Base-by-base conservation (phyloP, 2,888 invertebrate species). In the Phrixothrix hirtus region DNA sequence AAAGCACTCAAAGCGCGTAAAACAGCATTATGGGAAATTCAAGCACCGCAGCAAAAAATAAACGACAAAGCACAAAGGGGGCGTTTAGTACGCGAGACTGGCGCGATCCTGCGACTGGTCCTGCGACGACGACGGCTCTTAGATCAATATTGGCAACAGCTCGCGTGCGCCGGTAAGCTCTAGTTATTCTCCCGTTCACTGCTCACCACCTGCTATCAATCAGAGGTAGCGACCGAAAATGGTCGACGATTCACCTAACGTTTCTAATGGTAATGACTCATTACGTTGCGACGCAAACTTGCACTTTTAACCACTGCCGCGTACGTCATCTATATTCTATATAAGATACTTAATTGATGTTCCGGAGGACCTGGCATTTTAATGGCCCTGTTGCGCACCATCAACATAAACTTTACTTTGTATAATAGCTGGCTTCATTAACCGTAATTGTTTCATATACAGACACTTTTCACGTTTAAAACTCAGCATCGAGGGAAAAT, bases 71-170 rank as follows among this genome's bases (percentile, higher is more conserved):
- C 54, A 55, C 44, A 38, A 52, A 41, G 59, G 44, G 57, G 56
- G 58, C 55, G 44, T 50, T 50, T 42, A 58, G 62, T 60, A 60
- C 58, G 61, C 65, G 61, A 60, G 59, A 60, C 65, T 64, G 62
- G 59, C 64, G 67, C 68, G 63, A 58, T 70, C 70, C 71, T 70
- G 68, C 67, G 69, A 71, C 70, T 71, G 68, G 69, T 70, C 68
- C 70, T 67, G 68, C 63, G 61, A 61, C 63, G 64, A 52, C 67
- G 60, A 61, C 62, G 61, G 49, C 66, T 63, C 62, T 65, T 64
- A 66, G 73, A 73, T 73, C 73, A 71, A 73, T 73, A 73, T 72
- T 66, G 72, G 73, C 68, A 68, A 64, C 64, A 61, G 61, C 64
- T 62, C 60, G 64, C 60, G 55, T 62, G 61, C 60, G 59, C 58